Percentiles rank a stretch among this genome's conserved stretches.
Evolutionary conservation across 2,113 vertebrate genomes (phyloP).

Genomic region (Orcinus orca): DNA sequence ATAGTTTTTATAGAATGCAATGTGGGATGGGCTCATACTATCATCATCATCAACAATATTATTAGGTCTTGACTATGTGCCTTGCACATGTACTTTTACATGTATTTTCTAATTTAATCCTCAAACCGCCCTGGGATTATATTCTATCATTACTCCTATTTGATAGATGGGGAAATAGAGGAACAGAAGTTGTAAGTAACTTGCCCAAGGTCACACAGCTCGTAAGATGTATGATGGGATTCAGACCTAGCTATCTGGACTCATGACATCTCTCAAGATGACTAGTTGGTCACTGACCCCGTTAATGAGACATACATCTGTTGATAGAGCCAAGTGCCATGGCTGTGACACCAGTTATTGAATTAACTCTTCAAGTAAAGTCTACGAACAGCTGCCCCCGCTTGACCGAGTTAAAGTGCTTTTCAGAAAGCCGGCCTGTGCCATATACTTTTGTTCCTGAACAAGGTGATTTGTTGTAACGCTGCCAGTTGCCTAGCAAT

Average conservation of each 20-base stretch:
- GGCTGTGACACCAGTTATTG: not conserved
- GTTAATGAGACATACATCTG: not conserved
- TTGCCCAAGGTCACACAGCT: not conserved
- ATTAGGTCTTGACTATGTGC: not conserved
- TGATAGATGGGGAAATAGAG: not conserved
- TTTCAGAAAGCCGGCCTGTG: not conserved
- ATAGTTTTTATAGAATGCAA: not conserved
- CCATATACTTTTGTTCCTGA: not conserved
- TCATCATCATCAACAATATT: not conserved
- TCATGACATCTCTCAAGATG: too few species aligned
- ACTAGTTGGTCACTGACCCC: not conserved
- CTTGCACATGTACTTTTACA: not conserved
- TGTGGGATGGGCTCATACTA: fast-evolving
- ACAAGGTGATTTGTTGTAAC: slow-evolving; percentile 24
- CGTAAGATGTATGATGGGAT: fast-evolving
- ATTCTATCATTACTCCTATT: not conserved
- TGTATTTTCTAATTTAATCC: not conserved
- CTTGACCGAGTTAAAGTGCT: slow-evolving; percentile 12
- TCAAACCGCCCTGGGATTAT: not conserved
- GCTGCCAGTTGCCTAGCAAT: slow-evolving; percentile 40
- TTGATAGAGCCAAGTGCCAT: not conserved
- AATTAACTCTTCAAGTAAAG: slow-evolving; percentile 15
- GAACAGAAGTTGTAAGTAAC: not conserved
- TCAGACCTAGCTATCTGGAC: not conserved
- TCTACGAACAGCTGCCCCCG: not conserved